phyloP scores from a whole-genome alignment of 2,797 vertebrate species.

The Coccyzus lansbergi region DNA sequence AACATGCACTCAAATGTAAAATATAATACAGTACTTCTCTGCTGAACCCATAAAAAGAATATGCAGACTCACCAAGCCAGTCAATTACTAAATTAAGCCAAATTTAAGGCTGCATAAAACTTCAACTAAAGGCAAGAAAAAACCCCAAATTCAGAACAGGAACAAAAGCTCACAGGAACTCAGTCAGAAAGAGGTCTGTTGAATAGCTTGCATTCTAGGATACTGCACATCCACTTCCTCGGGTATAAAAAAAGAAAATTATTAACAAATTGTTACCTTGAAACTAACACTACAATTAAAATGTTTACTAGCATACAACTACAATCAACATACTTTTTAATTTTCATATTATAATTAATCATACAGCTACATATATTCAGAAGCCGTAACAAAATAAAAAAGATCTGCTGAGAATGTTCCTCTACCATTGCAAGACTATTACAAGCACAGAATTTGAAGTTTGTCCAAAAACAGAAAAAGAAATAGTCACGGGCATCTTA shows the following conservation, averaged over 20 bases:
- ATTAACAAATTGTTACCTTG: neutral
- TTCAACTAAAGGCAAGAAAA: neutral
- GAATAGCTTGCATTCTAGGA: neutral
- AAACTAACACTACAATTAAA: neutral
- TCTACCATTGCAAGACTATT: neutral
- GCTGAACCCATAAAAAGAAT: neutral
- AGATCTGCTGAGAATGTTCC: rapidly evolving
- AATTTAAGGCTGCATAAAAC: neutral
- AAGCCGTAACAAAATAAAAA: neutral
- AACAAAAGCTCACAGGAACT: neutral
- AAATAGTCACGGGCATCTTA: neutral
- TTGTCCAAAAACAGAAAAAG: neutral
- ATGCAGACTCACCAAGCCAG: neutral
- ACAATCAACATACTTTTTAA: neutral
- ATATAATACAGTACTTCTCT: neutral
- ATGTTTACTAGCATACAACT: neutral
- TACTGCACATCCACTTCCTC: neutral
- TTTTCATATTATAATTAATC: neutral
- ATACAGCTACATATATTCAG: neutral
- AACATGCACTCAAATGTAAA: neutral
- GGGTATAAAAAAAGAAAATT: neutral
- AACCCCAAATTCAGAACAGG: neutral
- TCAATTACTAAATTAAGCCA: neutral
- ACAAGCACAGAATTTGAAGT: neutral
- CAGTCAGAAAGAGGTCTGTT: neutral